These are phyloP conservation scores for Canis aureus DNA, from an alignment of 2,113 vertebrate genomes.

Conservation along the genomic window DNA sequence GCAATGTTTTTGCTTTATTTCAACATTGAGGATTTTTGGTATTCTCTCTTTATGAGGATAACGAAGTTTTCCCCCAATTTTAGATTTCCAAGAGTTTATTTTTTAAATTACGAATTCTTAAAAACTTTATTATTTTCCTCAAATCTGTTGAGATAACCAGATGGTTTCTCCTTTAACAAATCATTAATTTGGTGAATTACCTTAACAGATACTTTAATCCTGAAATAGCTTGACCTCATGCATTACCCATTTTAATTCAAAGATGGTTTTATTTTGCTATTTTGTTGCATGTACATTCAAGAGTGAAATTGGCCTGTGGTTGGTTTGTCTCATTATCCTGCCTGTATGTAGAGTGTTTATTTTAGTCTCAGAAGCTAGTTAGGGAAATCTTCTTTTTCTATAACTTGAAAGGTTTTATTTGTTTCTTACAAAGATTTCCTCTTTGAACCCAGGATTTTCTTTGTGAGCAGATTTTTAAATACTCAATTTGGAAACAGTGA, in stretches of 20 bases:
- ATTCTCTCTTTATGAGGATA: not conserved
- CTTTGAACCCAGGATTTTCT: not conserved
- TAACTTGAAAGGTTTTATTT: not conserved
- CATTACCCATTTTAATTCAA: not conserved
- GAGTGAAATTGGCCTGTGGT: not conserved
- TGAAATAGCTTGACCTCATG: not conserved
- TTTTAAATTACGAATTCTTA: not conserved
- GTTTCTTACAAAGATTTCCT: not conserved
- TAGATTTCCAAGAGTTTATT: not conserved
- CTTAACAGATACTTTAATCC: not conserved
- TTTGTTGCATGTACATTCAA: too few relatives aligned
- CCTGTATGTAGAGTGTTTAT: not conserved
- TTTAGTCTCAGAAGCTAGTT: not conserved
- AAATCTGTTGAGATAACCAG: not conserved
- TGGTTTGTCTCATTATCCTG: not conserved
- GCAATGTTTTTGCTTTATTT: not conserved
- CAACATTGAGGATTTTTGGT: not conserved
- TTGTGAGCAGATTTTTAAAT: not conserved
- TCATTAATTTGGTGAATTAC: not conserved
- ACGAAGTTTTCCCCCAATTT: not conserved
- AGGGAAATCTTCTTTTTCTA: not conserved
- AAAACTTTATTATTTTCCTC: not conserved
- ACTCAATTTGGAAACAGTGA: not conserved
- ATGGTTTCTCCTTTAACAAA: not conserved
- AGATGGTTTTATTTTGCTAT: not conserved